These are phyloP conservation scores for Monochamus saltuarius DNA, from an alignment of 1,140 invertebrate species.

Conservation along the genomic window DNA sequence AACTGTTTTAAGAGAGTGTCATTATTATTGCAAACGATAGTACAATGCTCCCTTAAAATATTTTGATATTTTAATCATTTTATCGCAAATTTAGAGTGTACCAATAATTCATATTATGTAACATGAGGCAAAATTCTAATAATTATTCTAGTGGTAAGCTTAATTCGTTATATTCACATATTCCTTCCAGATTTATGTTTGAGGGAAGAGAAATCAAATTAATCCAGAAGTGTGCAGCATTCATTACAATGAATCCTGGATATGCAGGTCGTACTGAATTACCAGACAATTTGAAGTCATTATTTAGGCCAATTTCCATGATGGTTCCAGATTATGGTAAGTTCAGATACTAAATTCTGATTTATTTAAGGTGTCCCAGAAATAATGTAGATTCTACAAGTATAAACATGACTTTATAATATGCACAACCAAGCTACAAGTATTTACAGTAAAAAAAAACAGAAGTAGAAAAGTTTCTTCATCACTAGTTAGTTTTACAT, in stretches of 20 bases:
- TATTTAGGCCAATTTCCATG: constrained; percentile 89
- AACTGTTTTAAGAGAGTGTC: too few relatives aligned
- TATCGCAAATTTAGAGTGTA: too few relatives aligned
- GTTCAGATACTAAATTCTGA: constrained; percentile 13
- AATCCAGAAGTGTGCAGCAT: constrained; percentile 81
- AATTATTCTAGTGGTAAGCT: too few relatives aligned
- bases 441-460: too few relatives aligned
- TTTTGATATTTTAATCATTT: too few relatives aligned
- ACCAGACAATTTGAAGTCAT: constrained; percentile 80
- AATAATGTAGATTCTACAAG: too few relatives aligned
- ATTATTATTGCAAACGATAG: too few relatives aligned
- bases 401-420: too few relatives aligned
- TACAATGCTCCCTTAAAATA: too few relatives aligned
- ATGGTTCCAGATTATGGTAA: constrained; percentile 90
- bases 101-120: not conserved
- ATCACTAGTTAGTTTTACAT: too few relatives aligned
- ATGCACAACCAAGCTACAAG: too few relatives aligned
- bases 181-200: constrained; percentile 72
- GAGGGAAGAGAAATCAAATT: constrained; percentile 87
- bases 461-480: too few relatives aligned
- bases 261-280: constrained; percentile 85
- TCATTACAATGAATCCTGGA: constrained; percentile 90
- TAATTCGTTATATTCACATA: not conserved
- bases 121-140: not conserved
- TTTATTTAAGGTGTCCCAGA: not conserved